Evolutionary conservation across 1,140 invertebrate genomes (phyloP), one percentile per base, ranked within the genome.

Genomic region (Pogonognathellus flavescens): DNA sequence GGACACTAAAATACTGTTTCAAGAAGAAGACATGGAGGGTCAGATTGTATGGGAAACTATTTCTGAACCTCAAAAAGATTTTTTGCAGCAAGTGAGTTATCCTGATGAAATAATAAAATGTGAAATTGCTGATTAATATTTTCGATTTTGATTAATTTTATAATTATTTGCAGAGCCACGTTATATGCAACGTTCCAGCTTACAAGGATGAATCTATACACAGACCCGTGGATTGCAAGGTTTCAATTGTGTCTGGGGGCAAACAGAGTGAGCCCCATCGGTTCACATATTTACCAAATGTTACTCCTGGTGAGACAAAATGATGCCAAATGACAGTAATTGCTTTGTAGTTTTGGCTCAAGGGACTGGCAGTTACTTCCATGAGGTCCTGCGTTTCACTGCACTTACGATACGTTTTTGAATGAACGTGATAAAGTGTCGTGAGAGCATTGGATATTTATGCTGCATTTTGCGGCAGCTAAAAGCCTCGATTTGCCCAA

Each of bases 1-100:
- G 91, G 97, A 98, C 91, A 97, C 97, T 1, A 93, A 94, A 82
- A 95, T 99, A 10, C 92, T 97, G 59, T 98, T 99, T 90, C 94
- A 95, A 91, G 91, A 96, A 89, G 92, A 93, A 89, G 90, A 90
- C 89, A 90, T 91, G 62, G 92, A 92, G 85, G 88, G 91, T 89
- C 90, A 92, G 11, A 90, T 93, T 0, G 89, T 92, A 3, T 97
- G 96, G 96, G 94, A 96, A 89, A 94, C 95, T 88, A 92, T 93
- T 50, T 95, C 96, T 4, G 90, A 93, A 52, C 95, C 95, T 0
- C 95, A 96, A 88, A 96, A 96, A 90, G 95, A 96, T 90, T 96
- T 94, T 90, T 91, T 95, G 62, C 95, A 96, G 89, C 95, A 96
- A 91, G 94, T 94, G 89, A 88, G 89, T n/a, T n/a, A n/a, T n/a